phyloP scores from a whole-genome alignment of 1,140 invertebrate species.

The Plectus sambesii region DNA sequence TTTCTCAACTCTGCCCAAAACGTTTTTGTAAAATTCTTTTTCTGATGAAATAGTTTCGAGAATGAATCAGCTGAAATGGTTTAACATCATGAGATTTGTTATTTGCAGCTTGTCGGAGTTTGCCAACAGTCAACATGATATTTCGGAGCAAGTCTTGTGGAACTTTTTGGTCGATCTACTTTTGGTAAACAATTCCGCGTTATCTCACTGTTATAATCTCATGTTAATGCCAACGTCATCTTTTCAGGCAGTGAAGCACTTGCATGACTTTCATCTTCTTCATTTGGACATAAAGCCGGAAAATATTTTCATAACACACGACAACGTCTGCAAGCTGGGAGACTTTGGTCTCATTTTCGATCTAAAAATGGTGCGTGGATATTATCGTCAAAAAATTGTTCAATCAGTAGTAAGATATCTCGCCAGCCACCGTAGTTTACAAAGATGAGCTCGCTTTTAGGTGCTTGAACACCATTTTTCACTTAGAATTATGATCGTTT shows the following conservation, averaged over 20 bases:
- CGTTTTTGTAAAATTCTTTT: too few relatives aligned
- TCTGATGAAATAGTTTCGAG: too few relatives aligned
- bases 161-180: slow-evolving; percentile 53
- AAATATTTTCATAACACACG: slow-evolving; percentile 58
- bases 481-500: too few relatives aligned
- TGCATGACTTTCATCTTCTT: slow-evolving; percentile 58
- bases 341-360: slow-evolving; percentile 64
- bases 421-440: too few relatives aligned
- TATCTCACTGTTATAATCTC: background rate
- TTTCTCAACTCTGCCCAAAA: too few relatives aligned
- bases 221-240: too few relatives aligned
- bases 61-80: too few relatives aligned
- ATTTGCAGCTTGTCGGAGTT: slow-evolving; percentile 44
- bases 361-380: slow-evolving; percentile 52
- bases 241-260: slow-evolving; percentile 55
- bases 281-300: slow-evolving; percentile 67
- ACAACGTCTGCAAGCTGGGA: slow-evolving; percentile 58
- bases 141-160: slow-evolving; percentile 51
- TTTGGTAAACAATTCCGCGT: slow-evolving; percentile 39
- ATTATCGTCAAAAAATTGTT: too few relatives aligned
- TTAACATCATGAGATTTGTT: too few relatives aligned
- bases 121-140: slow-evolving; percentile 18
- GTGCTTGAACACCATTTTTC: too few relatives aligned
- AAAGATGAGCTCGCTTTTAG: too few relatives aligned
- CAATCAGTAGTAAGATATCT: too few relatives aligned